Percentiles rank a stretch among this genome's conserved stretches.
Evolutionary conservation across 2,113 vertebrate genomes (phyloP).

Genomic region (Peucedramus taeniatus): DNA sequence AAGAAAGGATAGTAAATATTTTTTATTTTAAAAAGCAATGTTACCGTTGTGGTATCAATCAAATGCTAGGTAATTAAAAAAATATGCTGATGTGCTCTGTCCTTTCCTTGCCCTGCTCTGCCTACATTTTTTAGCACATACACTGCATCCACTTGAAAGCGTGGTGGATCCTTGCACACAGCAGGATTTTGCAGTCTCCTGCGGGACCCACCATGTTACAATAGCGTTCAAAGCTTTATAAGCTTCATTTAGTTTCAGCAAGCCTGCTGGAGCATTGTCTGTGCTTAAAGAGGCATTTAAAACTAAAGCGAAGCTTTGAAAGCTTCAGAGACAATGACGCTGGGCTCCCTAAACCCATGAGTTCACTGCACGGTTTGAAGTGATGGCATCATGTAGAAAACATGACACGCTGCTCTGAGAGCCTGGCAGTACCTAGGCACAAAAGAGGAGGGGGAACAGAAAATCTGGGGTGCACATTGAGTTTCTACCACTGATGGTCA

Average conservation of each 20-base stretch:
- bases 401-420: conserved; percentile 7
- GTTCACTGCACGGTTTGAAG: conserved; percentile 12
- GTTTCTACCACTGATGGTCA: not conserved
- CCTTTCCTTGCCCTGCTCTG: conserved; percentile 47
- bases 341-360: conserved; percentile 34
- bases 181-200: conserved; percentile 56
- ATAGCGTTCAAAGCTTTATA: conserved; percentile 60
- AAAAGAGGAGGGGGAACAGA: not conserved
- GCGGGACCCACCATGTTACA: conserved; percentile 35
- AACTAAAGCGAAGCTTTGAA: conserved; percentile 56
- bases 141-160: conserved; percentile 42
- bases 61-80: conserved; percentile 20
- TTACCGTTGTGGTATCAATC: not conserved
- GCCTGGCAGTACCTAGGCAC: not conserved
- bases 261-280: conserved; percentile 49
- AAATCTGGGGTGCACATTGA: not conserved
- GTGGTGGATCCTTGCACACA: conserved; percentile 44
- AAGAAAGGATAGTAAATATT: not conserved
- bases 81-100: conserved; percentile 24
- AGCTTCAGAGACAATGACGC: conserved; percentile 50
- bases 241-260: conserved; percentile 64
- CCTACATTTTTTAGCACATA: conserved; percentile 41
- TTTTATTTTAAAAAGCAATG: not conserved
- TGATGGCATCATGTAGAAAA: conserved; percentile 47
- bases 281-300: conserved; percentile 63